Conservation (phyloP, 2,888 invertebrate genomes). For the Cotesia congregata region DNA sequence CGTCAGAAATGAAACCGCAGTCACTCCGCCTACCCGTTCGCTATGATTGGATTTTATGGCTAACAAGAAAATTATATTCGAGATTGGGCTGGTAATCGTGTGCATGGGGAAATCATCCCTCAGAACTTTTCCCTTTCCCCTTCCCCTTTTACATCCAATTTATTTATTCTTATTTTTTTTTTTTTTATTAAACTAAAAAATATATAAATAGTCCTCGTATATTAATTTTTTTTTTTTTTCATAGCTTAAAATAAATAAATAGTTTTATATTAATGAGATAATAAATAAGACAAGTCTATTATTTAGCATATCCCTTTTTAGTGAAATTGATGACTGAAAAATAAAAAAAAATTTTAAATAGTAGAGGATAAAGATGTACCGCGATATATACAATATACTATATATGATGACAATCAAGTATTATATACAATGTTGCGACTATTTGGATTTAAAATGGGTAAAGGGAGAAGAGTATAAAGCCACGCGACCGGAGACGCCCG, state of each 20-base stretch:
- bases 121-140: background rate
- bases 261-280: background rate
- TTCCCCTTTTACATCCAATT: background rate
- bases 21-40: slow-evolving; percentile 11
- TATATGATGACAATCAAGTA: slow-evolving; percentile 16
- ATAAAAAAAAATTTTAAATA: background rate
- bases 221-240: background rate
- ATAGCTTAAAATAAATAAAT: background rate
- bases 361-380: too few relatives aligned
- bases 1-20: slow-evolving; percentile 29
- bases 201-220: background rate
- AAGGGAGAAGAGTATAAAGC: slow-evolving; percentile 54
- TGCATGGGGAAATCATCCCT: slow-evolving; percentile 43
- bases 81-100: slow-evolving; percentile 67
- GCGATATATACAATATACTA: too few relatives aligned
- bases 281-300: slow-evolving; percentile 9
- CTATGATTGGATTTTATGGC: slow-evolving; percentile 67
- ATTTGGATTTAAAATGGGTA: slow-evolving; percentile 54
- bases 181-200: background rate
- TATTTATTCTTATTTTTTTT: background rate
- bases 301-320: background rate
- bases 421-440: slow-evolving; percentile 18
- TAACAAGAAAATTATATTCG: slow-evolving; percentile 70
- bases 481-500: slow-evolving; percentile 69
- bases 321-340: background rate